Conservation (phyloP, 2,888 invertebrate species). For the Synanthedon andrenaeformis region DNA sequence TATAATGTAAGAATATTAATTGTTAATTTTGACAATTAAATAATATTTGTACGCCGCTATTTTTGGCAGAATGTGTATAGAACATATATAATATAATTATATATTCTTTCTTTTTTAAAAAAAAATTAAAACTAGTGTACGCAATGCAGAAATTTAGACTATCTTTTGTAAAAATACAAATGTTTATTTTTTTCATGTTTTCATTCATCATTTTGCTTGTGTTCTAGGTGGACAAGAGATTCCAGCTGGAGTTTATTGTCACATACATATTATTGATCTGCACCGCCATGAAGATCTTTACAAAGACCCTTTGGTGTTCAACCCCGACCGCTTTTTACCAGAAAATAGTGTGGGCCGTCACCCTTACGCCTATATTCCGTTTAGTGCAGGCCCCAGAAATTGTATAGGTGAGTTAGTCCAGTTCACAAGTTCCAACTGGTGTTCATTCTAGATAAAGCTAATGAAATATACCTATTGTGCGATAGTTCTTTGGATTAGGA, state of each 20-base stretch:
- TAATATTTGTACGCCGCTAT: no score
- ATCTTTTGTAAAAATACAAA: neutral
- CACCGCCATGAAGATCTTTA: slow-evolving; percentile 75
- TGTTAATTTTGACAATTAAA: no score
- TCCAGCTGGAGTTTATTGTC: slow-evolving; percentile 61
- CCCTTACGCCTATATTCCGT: slow-evolving; percentile 75
- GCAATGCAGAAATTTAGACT: neutral
- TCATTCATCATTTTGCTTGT: slow-evolving; percentile 1
- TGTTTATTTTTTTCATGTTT: neutral
- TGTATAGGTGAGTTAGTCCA: slow-evolving; percentile 68
- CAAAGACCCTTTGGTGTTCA: slow-evolving; percentile 74
- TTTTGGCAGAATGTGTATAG: no score
- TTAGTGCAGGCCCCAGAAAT: slow-evolving; percentile 77
- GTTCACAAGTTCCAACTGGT: no score
- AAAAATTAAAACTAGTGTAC: no score
- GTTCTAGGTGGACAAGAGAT: slow-evolving; percentile 53
- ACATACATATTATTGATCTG: slow-evolving; percentile 72
- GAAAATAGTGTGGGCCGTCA: slow-evolving; percentile 68
- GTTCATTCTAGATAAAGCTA: no score
- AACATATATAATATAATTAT: no score
- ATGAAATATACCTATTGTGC: no score
- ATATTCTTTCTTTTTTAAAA: no score
- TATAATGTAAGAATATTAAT: no score
- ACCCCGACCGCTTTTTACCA: slow-evolving; percentile 78
- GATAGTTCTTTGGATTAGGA: no score